Evolutionary conservation across 2,888 invertebrate species (phyloP).

Genomic region (Pyralis farinalis): DNA sequence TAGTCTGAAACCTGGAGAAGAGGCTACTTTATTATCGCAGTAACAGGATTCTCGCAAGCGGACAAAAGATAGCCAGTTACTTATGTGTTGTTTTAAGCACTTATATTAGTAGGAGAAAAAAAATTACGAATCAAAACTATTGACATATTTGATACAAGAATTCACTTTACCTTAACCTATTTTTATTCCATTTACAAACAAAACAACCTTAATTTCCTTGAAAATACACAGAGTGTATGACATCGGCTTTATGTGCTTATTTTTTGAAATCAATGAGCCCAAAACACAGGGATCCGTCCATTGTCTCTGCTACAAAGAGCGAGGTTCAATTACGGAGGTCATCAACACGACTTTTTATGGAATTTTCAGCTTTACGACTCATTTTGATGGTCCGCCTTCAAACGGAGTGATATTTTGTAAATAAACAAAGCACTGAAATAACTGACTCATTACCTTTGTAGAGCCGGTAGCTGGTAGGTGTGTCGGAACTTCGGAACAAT

Average conservation of each 20-base stretch:
- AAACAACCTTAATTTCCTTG: no score
- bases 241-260: constrained; percentile 17
- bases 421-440: constrained; percentile 80
- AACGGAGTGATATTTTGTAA: constrained; percentile 81
- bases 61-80: no score
- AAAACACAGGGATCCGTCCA: constrained; percentile 57
- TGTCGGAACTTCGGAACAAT: constrained; percentile 50
- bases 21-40: no score
- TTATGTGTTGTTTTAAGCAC: no score
- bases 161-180: no score
- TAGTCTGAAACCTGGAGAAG: no score
- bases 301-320: constrained; percentile 77
- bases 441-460: constrained; percentile 77
- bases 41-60: no score
- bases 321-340: constrained; percentile 74
- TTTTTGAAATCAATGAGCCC: constrained; percentile 57
- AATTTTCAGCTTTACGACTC: constrained; percentile 76
- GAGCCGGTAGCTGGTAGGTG: constrained; percentile 54
- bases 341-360: constrained; percentile 81
- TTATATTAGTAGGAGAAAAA: no score
- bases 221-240: background rate
- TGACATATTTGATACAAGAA: no score
- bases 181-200: no score
- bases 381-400: constrained; percentile 81
- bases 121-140: no score